Evolutionary conservation across 1,140 invertebrate species (phyloP).

Genomic region (Aphaenogaster ashmeadi): DNA sequence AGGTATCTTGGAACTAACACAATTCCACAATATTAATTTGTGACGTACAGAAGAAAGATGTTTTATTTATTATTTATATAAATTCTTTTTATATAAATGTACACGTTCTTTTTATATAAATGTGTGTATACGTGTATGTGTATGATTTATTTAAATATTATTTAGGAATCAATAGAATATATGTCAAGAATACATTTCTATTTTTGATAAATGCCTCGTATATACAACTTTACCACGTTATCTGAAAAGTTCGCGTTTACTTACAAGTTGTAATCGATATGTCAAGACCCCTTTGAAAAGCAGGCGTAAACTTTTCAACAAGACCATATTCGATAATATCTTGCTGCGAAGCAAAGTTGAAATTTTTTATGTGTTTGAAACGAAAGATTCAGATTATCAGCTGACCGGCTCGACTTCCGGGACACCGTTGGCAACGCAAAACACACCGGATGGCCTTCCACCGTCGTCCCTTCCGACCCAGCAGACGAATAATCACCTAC

Average conservation of each 20-base stretch:
- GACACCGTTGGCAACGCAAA: conserved; percentile 86
- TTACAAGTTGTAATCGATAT: conserved; percentile 23
- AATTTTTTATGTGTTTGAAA: conserved; percentile 69
- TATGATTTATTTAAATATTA: conserved; percentile 15
- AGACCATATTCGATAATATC: conserved; percentile 14
- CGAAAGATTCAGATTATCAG: conserved; percentile 90
- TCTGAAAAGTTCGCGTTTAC: conserved; percentile 16
- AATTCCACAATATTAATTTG: neutral
- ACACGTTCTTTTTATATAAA: neutral
- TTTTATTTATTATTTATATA: neutral
- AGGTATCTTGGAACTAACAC: neutral
- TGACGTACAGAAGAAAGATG: neutral
- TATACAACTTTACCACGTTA: neutral
- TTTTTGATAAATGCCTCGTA: neutral
- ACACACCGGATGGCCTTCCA: conserved; percentile 84
- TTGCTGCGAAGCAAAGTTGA: neutral
- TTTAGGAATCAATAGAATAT: neutral
- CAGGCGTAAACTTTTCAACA: conserved; percentile 9
- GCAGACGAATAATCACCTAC: conserved; percentile 83
- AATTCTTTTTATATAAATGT: neutral
- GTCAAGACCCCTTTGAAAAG: neutral
- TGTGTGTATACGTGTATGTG: neutral
- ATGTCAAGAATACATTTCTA: neutral
- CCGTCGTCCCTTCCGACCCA: conserved; percentile 82
- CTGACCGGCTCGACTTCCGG: conserved; percentile 88